A percentile compares a stretch with the other conserved stretches of the same genome.
Evolutionary conservation across 2,888 invertebrate species (phyloP).

Genomic region (Ptilodon capucinus): DNA sequence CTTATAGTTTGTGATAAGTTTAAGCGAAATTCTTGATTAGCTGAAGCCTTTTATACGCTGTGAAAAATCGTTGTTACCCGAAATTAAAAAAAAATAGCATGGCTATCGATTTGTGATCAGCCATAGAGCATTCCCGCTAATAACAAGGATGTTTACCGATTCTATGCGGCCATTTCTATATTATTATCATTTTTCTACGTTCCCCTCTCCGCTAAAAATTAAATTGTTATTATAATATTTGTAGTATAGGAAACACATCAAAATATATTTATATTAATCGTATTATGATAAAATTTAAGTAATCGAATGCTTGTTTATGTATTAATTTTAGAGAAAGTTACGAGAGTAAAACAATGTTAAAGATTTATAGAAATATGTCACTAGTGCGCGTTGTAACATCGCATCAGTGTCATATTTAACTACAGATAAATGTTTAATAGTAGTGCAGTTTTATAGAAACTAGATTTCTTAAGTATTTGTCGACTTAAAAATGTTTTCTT

Average conservation of each 20-base stretch:
- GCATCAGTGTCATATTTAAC: slow-evolving; percentile 37
- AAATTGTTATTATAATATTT: slow-evolving; percentile 69
- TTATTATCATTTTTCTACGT: slow-evolving; percentile 73
- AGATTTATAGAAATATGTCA: slow-evolving; percentile 42
- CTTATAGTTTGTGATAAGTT: too few species aligned
- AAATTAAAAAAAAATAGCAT: slow-evolving; percentile 45
- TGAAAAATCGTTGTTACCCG: slow-evolving; percentile 55
- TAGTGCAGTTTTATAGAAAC: slow-evolving; percentile 55
- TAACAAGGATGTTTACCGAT: slow-evolving; percentile 70
- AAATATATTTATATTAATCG: slow-evolving; percentile 43
- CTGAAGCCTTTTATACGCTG: slow-evolving; percentile 59
- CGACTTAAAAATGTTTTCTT: neutral
- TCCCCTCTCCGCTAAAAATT: slow-evolving; percentile 81
- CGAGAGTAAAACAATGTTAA: slow-evolving; percentile 52
- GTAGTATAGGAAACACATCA: slow-evolving; percentile 41
- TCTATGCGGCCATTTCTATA: slow-evolving; percentile 59
- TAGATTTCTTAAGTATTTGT: neutral
- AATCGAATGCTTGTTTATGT: slow-evolving; percentile 28
- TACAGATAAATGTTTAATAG: slow-evolving; percentile 20
- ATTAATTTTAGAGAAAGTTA: slow-evolving; percentile 37
- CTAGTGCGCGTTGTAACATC: slow-evolving; percentile 24
- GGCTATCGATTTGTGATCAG: slow-evolving; percentile 42
- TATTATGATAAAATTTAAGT: slow-evolving; percentile 27
- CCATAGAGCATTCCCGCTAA: slow-evolving; percentile 58
- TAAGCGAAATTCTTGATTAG: slow-evolving; percentile 65